Evolutionary conservation across 2,888 invertebrate genomes (phyloP).

Genomic region (Kuschelorhynchus macadamiae): DNA sequence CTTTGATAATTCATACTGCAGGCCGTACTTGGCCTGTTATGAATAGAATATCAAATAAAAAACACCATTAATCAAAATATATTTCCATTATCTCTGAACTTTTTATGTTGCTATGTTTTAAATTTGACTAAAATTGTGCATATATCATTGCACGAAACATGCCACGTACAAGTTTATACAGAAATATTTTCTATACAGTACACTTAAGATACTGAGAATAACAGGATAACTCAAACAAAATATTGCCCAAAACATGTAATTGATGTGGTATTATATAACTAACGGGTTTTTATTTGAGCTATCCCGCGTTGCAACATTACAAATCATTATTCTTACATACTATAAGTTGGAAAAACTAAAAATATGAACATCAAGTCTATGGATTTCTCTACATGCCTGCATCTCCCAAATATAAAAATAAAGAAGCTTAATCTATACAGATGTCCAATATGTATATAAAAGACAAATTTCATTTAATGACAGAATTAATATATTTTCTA

Average conservation of each 20-base stretch:
- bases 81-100: too few relatives aligned
- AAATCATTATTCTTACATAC: too few relatives aligned
- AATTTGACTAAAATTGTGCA: conserved; percentile 21
- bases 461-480: too few relatives aligned
- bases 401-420: conserved; percentile 65
- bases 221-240: neutral
- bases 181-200: conserved; percentile 1
- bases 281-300: neutral
- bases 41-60: too few relatives aligned
- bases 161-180: conserved; percentile 19
- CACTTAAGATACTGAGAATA: neutral
- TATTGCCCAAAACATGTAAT: neutral
- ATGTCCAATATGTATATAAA: conserved; percentile 2
- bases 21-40: too few relatives aligned
- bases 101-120: neutral
- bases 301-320: neutral
- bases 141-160: conserved; percentile 16
- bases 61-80: too few relatives aligned
- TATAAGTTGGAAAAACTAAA: conserved; percentile 18
- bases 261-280: neutral
- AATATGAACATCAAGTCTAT: conserved; percentile 50
- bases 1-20: too few relatives aligned
- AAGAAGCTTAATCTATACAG: conserved; percentile 13
- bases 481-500: too few relatives aligned
- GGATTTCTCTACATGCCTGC: conserved; percentile 63